These are phyloP conservation scores for Ranitomeya imitator DNA, from an alignment of 2,113 vertebrate species.

Conservation along the genomic window DNA sequence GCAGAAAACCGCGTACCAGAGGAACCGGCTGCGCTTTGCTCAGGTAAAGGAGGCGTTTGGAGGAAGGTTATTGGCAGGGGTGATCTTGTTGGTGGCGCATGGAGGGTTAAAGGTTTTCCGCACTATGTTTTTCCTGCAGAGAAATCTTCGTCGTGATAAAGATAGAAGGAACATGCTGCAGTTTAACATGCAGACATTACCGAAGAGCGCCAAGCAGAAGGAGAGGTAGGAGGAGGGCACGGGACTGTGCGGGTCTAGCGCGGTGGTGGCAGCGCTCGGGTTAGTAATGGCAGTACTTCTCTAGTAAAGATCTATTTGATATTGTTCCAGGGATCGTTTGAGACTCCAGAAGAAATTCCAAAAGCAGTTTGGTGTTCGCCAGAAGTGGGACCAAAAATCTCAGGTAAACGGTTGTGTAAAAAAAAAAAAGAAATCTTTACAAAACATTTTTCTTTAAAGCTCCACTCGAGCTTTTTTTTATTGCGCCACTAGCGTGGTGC, in stretches of 20 bases:
- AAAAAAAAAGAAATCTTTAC: too few relatives aligned
- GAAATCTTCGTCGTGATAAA: conserved; percentile 96
- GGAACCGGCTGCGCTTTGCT: conserved; percentile 96
- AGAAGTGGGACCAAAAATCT: conserved; percentile 99
- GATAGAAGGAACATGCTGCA: conserved; percentile 93
- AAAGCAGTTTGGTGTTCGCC: conserved; percentile 98
- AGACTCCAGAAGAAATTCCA: conserved; percentile 98
- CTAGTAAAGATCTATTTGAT: not conserved
- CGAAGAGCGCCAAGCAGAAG: conserved; percentile 98
- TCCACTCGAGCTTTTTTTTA: too few relatives aligned
- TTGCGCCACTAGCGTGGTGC: too few relatives aligned
- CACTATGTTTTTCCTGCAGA: conserved; percentile 67
- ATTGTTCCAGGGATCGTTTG: conserved; percentile 84
- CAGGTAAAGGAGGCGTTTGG: conserved; percentile 78
- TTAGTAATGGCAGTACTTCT: not conserved
- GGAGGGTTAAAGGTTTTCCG: not conserved
- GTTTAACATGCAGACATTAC: conserved; percentile 96
- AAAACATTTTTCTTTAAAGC: too few relatives aligned
- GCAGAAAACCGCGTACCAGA: conserved; percentile 97
- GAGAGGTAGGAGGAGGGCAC: conserved; percentile 80
- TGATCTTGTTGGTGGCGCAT: too few relatives aligned
- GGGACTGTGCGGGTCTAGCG: not conserved
- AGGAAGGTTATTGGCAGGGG: not conserved
- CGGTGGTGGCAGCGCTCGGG: not conserved
- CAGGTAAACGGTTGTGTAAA: conserved; percentile 75